Evolutionary conservation across 2,888 invertebrate species (phyloP).

Genomic region (Himalopsyche tibetana): DNA sequence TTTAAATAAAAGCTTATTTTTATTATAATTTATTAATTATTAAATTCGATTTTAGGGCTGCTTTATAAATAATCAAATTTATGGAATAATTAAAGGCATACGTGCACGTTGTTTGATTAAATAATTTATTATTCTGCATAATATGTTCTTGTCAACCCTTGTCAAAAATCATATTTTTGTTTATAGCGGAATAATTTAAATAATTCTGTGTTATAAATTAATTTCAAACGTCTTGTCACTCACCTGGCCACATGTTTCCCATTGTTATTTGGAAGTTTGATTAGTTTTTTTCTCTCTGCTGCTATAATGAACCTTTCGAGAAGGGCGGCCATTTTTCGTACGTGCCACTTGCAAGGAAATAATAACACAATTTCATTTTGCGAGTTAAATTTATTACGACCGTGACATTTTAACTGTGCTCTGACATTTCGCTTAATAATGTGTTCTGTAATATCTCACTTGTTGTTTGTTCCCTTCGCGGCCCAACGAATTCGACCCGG

Average conservation of each 20-base stretch:
- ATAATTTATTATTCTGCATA: too few relatives aligned
- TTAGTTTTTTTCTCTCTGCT: background rate
- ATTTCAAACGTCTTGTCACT: background rate
- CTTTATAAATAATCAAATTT: too few relatives aligned
- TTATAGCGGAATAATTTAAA: too few relatives aligned
- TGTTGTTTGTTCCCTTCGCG: slow-evolving; percentile 45
- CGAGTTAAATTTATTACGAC: slow-evolving; percentile 61
- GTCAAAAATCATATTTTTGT: too few relatives aligned
- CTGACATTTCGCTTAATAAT: slow-evolving; percentile 62
- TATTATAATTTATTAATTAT: too few relatives aligned
- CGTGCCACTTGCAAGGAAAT: slow-evolving; percentile 27
- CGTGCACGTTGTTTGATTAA: too few relatives aligned
- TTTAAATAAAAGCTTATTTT: too few relatives aligned
- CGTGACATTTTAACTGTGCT: slow-evolving; percentile 61
- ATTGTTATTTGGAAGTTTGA: background rate
- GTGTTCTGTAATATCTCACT: slow-evolving; percentile 55
- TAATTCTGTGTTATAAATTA: background rate
- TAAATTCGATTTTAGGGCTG: too few relatives aligned
- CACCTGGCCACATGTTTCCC: background rate
- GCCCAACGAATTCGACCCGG: background rate
- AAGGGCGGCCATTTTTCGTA: slow-evolving; percentile 51
- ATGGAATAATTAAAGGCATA: too few relatives aligned
- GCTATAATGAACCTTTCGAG: slow-evolving; percentile 48
- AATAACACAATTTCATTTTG: slow-evolving; percentile 61
- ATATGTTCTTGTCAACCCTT: too few relatives aligned